Conservation (phyloP, 1,140 invertebrate species). For the Papilio dardanus region DNA sequence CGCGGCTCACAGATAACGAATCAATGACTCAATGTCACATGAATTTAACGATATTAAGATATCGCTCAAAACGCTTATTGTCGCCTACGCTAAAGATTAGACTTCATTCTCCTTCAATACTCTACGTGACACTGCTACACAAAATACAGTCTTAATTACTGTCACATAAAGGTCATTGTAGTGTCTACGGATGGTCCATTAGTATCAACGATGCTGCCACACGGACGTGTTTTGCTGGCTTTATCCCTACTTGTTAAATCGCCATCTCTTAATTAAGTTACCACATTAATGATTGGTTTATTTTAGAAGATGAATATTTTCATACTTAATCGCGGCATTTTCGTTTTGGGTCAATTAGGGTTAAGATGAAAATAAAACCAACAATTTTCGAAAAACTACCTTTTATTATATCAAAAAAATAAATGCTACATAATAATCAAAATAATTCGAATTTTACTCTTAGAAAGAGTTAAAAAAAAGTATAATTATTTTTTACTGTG, state of each 20-base stretch:
- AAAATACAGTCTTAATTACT: not conserved
- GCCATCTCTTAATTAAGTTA: too few relatives aligned
- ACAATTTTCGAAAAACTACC: constrained; percentile 9
- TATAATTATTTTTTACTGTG: not conserved
- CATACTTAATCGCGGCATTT: too few relatives aligned
- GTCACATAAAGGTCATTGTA: not conserved
- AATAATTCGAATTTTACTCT: constrained; percentile 16
- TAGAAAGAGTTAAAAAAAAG: not conserved
- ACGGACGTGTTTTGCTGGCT: too few relatives aligned
- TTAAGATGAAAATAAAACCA: not conserved
- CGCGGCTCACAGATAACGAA: not conserved
- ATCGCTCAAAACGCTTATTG: not conserved
- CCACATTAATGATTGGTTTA: too few relatives aligned
- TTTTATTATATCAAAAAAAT: not conserved
- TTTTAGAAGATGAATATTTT: too few relatives aligned
- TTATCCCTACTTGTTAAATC: too few relatives aligned
- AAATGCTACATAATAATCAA: constrained; percentile 18
- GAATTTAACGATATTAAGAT: constrained; percentile 7
- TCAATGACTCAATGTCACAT: constrained; percentile 23
- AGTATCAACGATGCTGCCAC: not conserved
- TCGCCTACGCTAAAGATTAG: not conserved
- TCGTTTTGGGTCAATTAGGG: not conserved
- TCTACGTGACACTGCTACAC: not conserved
- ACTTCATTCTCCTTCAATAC: not conserved
- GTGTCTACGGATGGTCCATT: not conserved